These are phyloP conservation scores for Camponotus floridanus DNA, from an alignment of 1,140 invertebrate species.

Conservation along the genomic window DNA sequence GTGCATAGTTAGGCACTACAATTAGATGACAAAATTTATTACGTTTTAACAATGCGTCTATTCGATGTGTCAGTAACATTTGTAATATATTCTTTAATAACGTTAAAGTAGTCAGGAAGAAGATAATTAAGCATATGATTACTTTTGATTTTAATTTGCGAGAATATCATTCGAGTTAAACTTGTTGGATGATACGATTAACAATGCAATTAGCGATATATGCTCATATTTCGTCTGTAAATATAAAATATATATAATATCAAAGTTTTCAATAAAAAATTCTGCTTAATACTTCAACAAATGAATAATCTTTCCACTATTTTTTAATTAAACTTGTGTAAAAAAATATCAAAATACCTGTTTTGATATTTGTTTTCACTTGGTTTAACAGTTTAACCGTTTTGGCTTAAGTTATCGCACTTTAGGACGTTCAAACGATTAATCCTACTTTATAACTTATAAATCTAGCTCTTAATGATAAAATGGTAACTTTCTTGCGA, in stretches of 20 bases:
- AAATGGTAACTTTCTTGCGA: slow-evolving; percentile 12
- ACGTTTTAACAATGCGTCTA: slow-evolving; percentile 21
- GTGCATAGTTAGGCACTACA: slow-evolving; percentile 25
- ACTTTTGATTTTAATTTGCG: not conserved
- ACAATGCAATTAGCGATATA: not conserved
- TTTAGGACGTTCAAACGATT: not conserved
- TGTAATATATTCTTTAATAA: slow-evolving; percentile 7
- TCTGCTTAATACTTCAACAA: slow-evolving; percentile 47
- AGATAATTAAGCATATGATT: slow-evolving; percentile 21
- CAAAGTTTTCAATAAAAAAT: slow-evolving; percentile 25
- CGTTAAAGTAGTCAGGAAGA: not conserved
- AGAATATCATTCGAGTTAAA: not conserved
- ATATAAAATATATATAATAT: slow-evolving; percentile 24
- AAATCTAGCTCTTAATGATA: slow-evolving; percentile 7
- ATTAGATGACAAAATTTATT: slow-evolving; percentile 42
- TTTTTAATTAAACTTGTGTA: not conserved
- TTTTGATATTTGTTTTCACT: not conserved
- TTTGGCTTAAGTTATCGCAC: not conserved
- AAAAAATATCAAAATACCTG: slow-evolving; percentile 5
- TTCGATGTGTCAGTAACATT: not conserved
- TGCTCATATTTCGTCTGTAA: not conserved
- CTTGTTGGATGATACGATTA: not conserved
- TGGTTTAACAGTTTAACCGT: not conserved
- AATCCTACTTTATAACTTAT: not conserved
- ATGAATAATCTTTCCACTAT: slow-evolving; percentile 10